These are phyloP conservation scores for Drosophila rhopaloa DNA, from an alignment of 1,140 invertebrate genomes.

Conservation along the genomic window DNA sequence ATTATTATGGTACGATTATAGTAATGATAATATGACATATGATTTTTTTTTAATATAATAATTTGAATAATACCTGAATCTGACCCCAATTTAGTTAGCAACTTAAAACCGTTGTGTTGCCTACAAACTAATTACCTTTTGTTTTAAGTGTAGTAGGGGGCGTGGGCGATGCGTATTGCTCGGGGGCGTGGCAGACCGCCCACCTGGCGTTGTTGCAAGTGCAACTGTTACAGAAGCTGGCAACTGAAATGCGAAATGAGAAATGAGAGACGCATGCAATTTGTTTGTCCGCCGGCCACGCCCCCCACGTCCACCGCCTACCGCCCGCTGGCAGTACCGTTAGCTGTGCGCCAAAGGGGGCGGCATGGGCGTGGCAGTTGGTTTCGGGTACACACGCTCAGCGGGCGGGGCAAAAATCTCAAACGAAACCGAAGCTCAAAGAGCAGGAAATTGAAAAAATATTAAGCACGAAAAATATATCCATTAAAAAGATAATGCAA, in stretches of 20 bases:
- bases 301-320: slow-evolving; percentile 22
- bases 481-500: slow-evolving; percentile 7
- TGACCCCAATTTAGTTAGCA: too few species aligned
- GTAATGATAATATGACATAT: too few species aligned
- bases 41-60: too few species aligned
- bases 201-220: slow-evolving; percentile 23
- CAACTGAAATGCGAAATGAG: slow-evolving; percentile 33
- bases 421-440: slow-evolving; percentile 68
- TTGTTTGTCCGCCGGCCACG: slow-evolving; percentile 56
- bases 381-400: slow-evolving; percentile 25
- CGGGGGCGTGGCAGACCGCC: slow-evolving; percentile 17
- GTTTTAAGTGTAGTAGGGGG: background rate
- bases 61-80: too few species aligned
- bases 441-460: slow-evolving; percentile 71
- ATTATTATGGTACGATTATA: too few species aligned
- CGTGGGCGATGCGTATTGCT: slow-evolving; percentile 11
- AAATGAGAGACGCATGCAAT: slow-evolving; percentile 69
- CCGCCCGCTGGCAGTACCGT: slow-evolving; percentile 40
- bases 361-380: background rate
- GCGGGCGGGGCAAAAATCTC: slow-evolving; percentile 45
- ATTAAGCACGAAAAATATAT: slow-evolving; percentile 8
- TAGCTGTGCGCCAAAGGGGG: slow-evolving; percentile 14
- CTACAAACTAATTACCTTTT: background rate
- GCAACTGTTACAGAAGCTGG: slow-evolving; percentile 19
- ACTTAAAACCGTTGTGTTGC: too few species aligned